Percentiles rank a stretch among this genome's conserved stretches.
Evolutionary conservation across 2,888 invertebrate genomes (phyloP).

Genomic region (Dioctria rufipes): DNA sequence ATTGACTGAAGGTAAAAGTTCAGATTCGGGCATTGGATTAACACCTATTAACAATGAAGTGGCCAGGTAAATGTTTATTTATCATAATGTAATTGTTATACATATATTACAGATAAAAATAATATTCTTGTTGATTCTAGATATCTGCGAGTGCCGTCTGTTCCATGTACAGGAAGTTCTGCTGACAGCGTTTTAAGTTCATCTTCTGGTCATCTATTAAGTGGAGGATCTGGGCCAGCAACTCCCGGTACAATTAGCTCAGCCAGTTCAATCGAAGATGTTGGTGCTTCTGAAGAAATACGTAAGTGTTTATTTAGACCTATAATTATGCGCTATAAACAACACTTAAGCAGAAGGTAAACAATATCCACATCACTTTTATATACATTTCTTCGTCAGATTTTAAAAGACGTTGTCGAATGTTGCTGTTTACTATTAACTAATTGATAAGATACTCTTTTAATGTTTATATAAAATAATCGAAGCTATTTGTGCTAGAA

Average conservation of each 20-base stretch:
- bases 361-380: too few species aligned
- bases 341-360: too few species aligned
- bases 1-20: conserved; percentile 67
- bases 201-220: conserved; percentile 69
- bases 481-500: too few species aligned
- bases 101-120: too few species aligned
- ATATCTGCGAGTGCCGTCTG: conserved; percentile 73
- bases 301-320: conserved; percentile 62
- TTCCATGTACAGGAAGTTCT: conserved; percentile 73
- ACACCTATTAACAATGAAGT: conserved; percentile 73
- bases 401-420: too few species aligned
- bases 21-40: conserved; percentile 70
- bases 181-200: conserved; percentile 73
- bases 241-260: conserved; percentile 80
- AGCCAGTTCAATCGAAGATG: conserved; percentile 83
- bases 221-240: conserved; percentile 74
- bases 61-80: conserved; percentile 65
- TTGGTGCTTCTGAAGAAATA: conserved; percentile 63
- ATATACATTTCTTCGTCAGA: too few species aligned
- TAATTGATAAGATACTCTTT: too few species aligned
- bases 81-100: background rate
- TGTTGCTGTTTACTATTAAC: too few species aligned
- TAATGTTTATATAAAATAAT: too few species aligned
- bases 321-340: too few species aligned
- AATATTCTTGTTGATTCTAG: conserved; percentile 59